These are phyloP conservation scores for Scaptomyza pallida DNA, from an alignment of 1,140 invertebrate genomes.

Conservation along the genomic window DNA sequence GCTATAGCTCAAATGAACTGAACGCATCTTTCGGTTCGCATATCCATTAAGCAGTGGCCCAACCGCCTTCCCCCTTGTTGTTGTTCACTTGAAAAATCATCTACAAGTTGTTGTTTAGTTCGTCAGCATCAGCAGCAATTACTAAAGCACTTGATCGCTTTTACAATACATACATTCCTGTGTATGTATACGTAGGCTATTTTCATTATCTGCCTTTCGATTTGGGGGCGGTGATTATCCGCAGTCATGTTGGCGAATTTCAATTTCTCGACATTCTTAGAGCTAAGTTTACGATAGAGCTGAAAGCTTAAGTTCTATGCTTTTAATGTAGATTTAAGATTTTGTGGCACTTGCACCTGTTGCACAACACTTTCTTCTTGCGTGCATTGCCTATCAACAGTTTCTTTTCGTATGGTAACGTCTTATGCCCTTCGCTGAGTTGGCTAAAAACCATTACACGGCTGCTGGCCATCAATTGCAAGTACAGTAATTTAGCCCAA, in stretches of 20 bases:
- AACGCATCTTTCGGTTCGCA: conserved; percentile 25
- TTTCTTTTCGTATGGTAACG: no score
- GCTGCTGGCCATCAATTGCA: conserved; percentile 54
- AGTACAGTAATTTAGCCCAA: conserved; percentile 72
- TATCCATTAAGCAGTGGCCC: conserved; percentile 38
- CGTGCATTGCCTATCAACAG: neutral
- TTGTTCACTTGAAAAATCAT: conserved; percentile 52
- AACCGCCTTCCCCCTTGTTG: neutral
- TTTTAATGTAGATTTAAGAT: neutral
- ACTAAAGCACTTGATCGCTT: conserved; percentile 30
- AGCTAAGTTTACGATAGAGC: neutral
- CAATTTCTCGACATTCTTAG: conserved; percentile 21
- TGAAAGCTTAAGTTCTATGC: no score
- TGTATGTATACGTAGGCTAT: neutral
- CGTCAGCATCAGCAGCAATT: conserved; percentile 52
- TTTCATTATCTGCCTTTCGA: conserved; percentile 11
- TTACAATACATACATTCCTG: neutral
- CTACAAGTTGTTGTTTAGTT: conserved; percentile 67
- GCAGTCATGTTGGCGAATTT: conserved; percentile 32
- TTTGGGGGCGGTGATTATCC: conserved; percentile 40
- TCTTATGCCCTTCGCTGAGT: conserved; percentile 9
- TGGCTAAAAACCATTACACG: conserved; percentile 17
- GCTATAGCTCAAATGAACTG: conserved; percentile 22
- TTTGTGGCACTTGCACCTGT: conserved; percentile 29
- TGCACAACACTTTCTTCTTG: conserved; percentile 44